phyloP scores from a whole-genome alignment of 2,888 invertebrate genomes.

The Agonopterix arenella region DNA sequence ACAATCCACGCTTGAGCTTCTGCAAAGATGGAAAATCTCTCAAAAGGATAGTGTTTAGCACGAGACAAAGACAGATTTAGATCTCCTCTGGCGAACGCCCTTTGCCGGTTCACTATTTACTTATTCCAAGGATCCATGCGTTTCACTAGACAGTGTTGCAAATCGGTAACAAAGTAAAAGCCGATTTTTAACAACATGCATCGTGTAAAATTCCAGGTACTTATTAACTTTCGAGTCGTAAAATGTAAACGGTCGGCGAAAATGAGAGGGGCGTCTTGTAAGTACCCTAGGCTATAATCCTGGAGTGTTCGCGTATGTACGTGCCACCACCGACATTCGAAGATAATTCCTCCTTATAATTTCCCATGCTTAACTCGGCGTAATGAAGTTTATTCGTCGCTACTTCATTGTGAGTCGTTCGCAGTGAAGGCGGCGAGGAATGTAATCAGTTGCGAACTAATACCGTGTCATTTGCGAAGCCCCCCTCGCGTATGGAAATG shows the following conservation, averaged over 20 bases:
- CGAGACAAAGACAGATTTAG: slow-evolving; percentile 72
- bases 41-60: slow-evolving; percentile 70
- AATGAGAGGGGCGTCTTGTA: slow-evolving; percentile 39
- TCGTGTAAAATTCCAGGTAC: slow-evolving; percentile 34
- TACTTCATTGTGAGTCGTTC: slow-evolving; percentile 71
- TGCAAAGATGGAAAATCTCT: slow-evolving; percentile 67
- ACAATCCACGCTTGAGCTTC: slow-evolving; percentile 50
- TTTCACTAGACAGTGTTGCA: slow-evolving; percentile 43
- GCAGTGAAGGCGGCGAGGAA: slow-evolving; percentile 59
- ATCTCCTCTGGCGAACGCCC: slow-evolving; percentile 52
- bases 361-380: slow-evolving; percentile 70
- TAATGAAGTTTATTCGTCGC: slow-evolving; percentile 75
- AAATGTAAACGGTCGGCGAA: slow-evolving; percentile 34
- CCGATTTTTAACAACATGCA: slow-evolving; percentile 25
- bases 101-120: slow-evolving; percentile 66
- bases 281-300: slow-evolving; percentile 56
- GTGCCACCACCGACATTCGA: slow-evolving; percentile 56
- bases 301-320: slow-evolving; percentile 47
- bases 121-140: slow-evolving; percentile 53
- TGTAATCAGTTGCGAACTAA: slow-evolving; percentile 76
- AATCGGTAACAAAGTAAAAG: slow-evolving; percentile 46
- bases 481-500: slow-evolving; percentile 72
- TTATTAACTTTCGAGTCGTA: slow-evolving; percentile 32
- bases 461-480: slow-evolving; percentile 63
- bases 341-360: slow-evolving; percentile 75